These are phyloP conservation scores for Radopholus similis DNA, from an alignment of 1,140 invertebrate genomes.

Conservation along the genomic window DNA sequence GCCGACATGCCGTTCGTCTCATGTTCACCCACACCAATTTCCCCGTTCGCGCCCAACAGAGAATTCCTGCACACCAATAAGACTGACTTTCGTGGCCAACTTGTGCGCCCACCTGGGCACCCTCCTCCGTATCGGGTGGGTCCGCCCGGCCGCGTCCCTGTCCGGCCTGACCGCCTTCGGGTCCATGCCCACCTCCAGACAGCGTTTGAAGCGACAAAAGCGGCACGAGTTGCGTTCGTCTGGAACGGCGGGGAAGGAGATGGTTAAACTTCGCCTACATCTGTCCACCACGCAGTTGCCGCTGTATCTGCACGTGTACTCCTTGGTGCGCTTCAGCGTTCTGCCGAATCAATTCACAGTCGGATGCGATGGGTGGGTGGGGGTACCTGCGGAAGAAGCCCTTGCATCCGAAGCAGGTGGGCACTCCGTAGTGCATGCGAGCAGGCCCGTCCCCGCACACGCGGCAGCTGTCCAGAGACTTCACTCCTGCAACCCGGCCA, in stretches of 20 bases:
- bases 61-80: constrained; percentile 4
- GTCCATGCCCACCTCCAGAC: constrained; percentile 59
- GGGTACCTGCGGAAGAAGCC: constrained; percentile 33
- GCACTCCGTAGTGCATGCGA: constrained; percentile 57
- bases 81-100: not conserved
- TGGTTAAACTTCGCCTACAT: constrained; percentile 39
- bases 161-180: constrained; percentile 57
- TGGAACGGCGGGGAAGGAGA: constrained; percentile 3
- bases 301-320: constrained; percentile 56
- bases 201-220: constrained; percentile 59
- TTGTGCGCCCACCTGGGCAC: constrained; percentile 1
- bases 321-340: constrained; percentile 54
- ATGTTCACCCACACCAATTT: not conserved
- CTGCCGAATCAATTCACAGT: no score
- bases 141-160: constrained; percentile 53
- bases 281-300: constrained; percentile 56
- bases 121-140: constrained; percentile 54
- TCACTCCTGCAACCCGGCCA: constrained; percentile 40
- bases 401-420: constrained; percentile 47
- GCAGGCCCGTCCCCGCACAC: constrained; percentile 58
- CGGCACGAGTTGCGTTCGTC: constrained; percentile 59
- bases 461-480: constrained; percentile 50
- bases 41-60: not conserved
- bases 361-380: not conserved
- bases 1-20: not conserved